Base-by-base conservation (phyloP, 2,888 invertebrate species). In the Panzeria rudis region DNA sequence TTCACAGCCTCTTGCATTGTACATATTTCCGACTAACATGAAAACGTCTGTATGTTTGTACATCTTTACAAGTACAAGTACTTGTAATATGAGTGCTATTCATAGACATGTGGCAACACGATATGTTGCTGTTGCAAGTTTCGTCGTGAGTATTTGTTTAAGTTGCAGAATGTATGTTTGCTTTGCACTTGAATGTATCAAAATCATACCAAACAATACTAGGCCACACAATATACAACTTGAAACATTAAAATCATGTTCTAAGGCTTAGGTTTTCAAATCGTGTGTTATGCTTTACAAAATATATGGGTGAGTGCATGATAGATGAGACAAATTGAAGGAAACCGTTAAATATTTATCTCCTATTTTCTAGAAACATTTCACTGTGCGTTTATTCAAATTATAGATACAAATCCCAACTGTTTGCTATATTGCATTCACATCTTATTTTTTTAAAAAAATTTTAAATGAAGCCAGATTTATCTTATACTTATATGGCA, bases 171-270 rank as follows among this genome's bases (percentile, higher is more conserved):
- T 82, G 82, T 75, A 78, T 82, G 59, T 85, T 85, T 85, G 79
- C 85, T 71, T 85, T 82, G 78, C 85, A 85, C 85, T 85, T 82
- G 85, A 85, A 82, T 82, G 73, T 82, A 85, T 79, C 82, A 82
- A 78, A 85, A 71, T 69, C 71, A 71, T 75, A 71, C 59, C 77
- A 78, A 82, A 78, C 77, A 84, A 77, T 81, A 62, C 69, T 59
- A 64, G 77, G 81, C 81, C 75, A 82, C 82, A 79, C 85, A 85
- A 82, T 79, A 79, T 71, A 85, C 85, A 85, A 79, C 71, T 81
- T 61, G 47, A 66, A 84, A 81, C 76, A 84, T 66, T 71, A 75
- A 85, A 85, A 82, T 82, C 81, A 82, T 82, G 73, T 75, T 85
- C 29, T 56, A 32, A 20, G 13, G 25, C 47, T 81, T 78, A 47